Evolutionary conservation across 2,113 vertebrate species (phyloP).

Genomic region (Odocoileus hemionus): DNA sequence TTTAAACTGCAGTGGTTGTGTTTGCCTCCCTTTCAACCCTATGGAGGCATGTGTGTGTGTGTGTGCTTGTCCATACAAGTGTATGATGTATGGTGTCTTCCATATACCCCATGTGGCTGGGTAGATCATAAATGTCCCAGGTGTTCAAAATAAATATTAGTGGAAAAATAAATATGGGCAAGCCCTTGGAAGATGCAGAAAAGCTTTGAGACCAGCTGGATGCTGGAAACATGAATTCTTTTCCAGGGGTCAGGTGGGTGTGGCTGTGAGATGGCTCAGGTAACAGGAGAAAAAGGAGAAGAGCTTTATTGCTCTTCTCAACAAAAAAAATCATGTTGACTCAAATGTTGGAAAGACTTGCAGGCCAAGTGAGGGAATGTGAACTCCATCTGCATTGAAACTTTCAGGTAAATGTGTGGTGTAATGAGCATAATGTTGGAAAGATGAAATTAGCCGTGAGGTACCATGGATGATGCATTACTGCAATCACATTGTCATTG

Average conservation of each 20-base stretch:
- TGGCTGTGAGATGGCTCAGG: background rate
- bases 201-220: background rate
- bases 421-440: fast-evolving
- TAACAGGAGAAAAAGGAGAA: background rate
- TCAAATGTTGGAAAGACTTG: background rate
- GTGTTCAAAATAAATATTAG: background rate
- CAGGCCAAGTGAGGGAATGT: background rate
- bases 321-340: background rate
- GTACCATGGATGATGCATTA: fast-evolving
- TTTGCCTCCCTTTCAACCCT: background rate
- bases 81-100: background rate
- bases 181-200: background rate
- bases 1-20: background rate
- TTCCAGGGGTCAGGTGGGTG: fast-evolving
- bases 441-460: background rate
- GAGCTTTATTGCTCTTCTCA: too few species aligned
- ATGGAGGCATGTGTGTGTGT: fast-evolving
- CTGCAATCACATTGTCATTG: background rate
- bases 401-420: background rate
- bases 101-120: fast-evolving
- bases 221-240: background rate
- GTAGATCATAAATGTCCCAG: fast-evolving
- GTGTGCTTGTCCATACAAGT: background rate
- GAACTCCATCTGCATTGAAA: background rate
- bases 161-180: background rate